phyloP scores from a whole-genome alignment of 2,113 vertebrate species.

The Myrmophylax atrothorax region DNA sequence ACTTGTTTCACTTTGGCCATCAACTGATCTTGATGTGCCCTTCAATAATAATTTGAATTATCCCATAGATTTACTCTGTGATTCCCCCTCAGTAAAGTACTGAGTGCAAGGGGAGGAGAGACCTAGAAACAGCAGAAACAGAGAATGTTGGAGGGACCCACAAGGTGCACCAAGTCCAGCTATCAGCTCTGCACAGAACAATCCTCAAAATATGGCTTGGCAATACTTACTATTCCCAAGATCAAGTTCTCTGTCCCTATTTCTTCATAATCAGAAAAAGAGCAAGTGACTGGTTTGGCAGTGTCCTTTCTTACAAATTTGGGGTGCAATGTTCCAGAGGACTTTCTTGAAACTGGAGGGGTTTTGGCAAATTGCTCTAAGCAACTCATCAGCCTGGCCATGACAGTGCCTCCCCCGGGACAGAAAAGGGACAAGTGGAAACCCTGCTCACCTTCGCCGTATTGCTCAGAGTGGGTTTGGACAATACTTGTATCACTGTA shows the following conservation, averaged over 20 bases:
- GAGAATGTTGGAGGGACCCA: background rate
- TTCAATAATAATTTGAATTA: background rate
- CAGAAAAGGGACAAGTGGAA: background rate
- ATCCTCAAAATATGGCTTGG: background rate
- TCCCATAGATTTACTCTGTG: background rate
- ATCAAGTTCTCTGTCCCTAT: background rate
- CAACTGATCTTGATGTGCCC: background rate
- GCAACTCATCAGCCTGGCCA: background rate
- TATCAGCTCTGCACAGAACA: background rate
- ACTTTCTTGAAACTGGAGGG: background rate
- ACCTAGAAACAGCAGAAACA: background rate
- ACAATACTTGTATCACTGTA: background rate
- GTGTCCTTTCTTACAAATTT: background rate
- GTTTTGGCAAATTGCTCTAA: background rate
- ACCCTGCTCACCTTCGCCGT: no score
- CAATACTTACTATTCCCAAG: background rate
- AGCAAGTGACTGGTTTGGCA: background rate
- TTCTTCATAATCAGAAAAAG: background rate
- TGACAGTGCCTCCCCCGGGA: background rate
- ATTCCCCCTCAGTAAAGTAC: background rate
- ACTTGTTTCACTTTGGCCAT: slow-evolving; percentile 8
- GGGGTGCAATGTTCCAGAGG: background rate
- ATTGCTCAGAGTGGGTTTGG: background rate
- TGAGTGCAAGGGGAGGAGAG: background rate
- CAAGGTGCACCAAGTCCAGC: background rate